Base-by-base conservation (phyloP, 2,888 invertebrate genomes). In the Lasiommata megera region DNA sequence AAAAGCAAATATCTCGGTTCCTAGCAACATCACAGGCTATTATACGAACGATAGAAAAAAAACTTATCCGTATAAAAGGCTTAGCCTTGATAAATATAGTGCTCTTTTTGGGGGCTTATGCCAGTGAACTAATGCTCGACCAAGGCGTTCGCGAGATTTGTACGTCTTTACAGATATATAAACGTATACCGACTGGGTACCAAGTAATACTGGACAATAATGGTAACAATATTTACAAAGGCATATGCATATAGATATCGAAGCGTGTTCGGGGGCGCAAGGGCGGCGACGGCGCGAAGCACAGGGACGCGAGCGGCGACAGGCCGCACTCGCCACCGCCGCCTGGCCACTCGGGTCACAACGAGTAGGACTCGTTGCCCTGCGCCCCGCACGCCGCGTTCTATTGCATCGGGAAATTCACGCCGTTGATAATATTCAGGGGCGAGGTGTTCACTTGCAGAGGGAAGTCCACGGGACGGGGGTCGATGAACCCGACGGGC, bases 331-430 rank as follows among this genome's bases (percentile, higher is more conserved):
- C 64, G 63, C 66, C 77, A 67, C 79, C 63, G 63, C 66, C 77
- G 68, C 79, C 82, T 64, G 69, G 72, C 81, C 80, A 83, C 82
- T 86, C 84, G 65, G 74, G 88, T 86, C 87, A 88, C 85, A 82
- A 85, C 65, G 80, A 74, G 76, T 75, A 81, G 3, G 79, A 67
- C 65, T 82, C 80, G 61, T 74, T 72, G 40, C 54, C 61, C 51
- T 67, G 65, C 77, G 72, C 76, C 80, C 80, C 84, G 81, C 78
- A 76, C 56, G 79, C 85, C 86, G 81, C 81, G 82, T 88, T 84
- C 86, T 89, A 90, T 94, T 94, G 95, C 92, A 95, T 94, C 74
- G 94, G 93, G 71, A 95, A 95, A 80, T 95, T 95, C 62, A 96
- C 93, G 66, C 94, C 94, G 74, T 67, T 67, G 31, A 95, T 93